Evolutionary conservation across 2,797 vertebrate species (phyloP), one percentile per base, ranked within the genome.

Genomic region (Cossypha polioptera): DNA sequence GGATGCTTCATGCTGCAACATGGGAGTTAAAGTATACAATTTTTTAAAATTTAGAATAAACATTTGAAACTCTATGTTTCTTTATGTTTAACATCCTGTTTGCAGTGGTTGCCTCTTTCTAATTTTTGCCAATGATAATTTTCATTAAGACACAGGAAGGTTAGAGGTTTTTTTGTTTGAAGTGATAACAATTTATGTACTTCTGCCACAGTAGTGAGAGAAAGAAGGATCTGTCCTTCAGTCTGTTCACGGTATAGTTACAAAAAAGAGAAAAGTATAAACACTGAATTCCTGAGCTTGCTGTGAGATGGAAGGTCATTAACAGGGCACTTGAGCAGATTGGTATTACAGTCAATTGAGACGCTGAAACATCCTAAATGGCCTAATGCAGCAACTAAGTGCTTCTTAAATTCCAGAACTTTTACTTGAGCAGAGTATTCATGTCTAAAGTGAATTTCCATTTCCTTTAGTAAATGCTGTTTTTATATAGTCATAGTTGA

Each of bases 341-440:
- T 97, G 98, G 98, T 98, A 98, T 98, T 98, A 98, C 98, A 98
- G 98, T 98, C 98, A 98, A 97, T 97, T 98, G 98, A 98, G 98
- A 98, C n/a, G 78, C 67, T 98, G 98, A 98, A 98, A 98, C 97
- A 98, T 98, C 97, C 97, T 98, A 98, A 98, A 98, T 98, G 98
- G 98, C 97, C 98, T 98, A 98, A 98, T 98, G 98, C 98, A 98
- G 97, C 97, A 98, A 98, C 98, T 98, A 98, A 99, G 98, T 98
- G 98, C 98, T 98, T 98, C 98, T 98, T 98, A 98, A 98, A 98
- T 99, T 98, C 98, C 98, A 97, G 97, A 98, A 98, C 97, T 98
- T 98, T 98, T 98, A 97, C 97, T 98, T 96, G 96, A 98, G 96
- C 95, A 86, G 87, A 94, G 95, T 88, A 97, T 97, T 97, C 96